Percentiles rank a stretch among this genome's conserved stretches.
Conservation (phyloP, 2,797 vertebrate genomes). For the Hephaestus fuliginosus region DNA sequence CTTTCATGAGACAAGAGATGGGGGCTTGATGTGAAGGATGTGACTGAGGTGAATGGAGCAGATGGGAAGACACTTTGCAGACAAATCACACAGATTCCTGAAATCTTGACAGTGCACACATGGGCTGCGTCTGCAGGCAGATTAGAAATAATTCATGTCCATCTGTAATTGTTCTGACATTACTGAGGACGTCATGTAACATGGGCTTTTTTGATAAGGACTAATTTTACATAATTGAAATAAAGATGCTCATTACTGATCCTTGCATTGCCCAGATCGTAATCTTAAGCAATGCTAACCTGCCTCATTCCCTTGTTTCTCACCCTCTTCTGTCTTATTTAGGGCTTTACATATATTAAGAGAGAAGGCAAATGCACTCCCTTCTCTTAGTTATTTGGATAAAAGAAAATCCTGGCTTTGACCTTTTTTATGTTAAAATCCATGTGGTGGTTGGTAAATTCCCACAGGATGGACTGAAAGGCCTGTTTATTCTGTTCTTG, state of each 20-base stretch:
- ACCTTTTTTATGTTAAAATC: constrained; percentile 71
- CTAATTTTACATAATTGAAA: constrained; percentile 13
- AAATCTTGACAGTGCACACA: constrained; percentile 20
- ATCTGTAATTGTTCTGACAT: constrained; percentile 12
- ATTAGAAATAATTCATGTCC: constrained; percentile 23
- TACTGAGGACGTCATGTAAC: not conserved
- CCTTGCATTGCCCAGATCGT: constrained; percentile 10
- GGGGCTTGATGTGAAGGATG: constrained; percentile 74
- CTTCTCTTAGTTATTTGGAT: constrained; percentile 57
- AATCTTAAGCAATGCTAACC: constrained; percentile 26
- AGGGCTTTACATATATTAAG: constrained; percentile 70
- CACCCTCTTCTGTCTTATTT: constrained; percentile 33
- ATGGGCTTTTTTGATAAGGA: not conserved
- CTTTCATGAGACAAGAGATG: constrained; percentile 78
- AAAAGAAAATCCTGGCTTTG: constrained; percentile 70
- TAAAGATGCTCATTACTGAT: constrained; percentile 36
- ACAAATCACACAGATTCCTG: constrained; percentile 53
- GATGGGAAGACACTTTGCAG: constrained; percentile 60
- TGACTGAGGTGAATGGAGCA: constrained; percentile 71
- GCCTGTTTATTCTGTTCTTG: constrained; percentile 69
- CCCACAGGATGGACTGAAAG: constrained; percentile 70
- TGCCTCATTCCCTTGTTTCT: constrained; percentile 23
- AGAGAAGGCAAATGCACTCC: constrained; percentile 56
- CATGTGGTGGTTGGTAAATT: constrained; percentile 66
- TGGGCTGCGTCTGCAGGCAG: not conserved